Conservation (phyloP, 2,888 invertebrate species). For the Microplitis deprimator region DNA sequence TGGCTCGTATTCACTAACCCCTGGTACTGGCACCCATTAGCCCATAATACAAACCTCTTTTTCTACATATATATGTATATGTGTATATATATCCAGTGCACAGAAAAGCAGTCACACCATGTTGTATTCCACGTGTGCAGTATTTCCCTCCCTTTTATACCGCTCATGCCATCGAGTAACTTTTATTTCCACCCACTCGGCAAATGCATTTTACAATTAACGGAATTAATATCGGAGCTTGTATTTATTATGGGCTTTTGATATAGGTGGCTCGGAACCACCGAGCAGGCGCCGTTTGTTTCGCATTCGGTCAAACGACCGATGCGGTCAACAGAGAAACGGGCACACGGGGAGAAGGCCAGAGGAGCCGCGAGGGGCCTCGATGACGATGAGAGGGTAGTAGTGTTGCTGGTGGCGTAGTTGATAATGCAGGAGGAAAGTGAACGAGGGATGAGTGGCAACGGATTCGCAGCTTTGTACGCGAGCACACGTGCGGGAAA, state of each 20-base stretch:
- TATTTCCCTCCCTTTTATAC: slow-evolving; percentile 26
- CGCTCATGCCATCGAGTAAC: background rate
- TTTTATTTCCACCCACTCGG: slow-evolving; percentile 35
- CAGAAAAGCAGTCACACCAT: background rate
- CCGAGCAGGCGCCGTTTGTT: slow-evolving; percentile 46
- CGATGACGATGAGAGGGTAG: background rate
- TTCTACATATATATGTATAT: slow-evolving; percentile 6
- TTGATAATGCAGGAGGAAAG: background rate
- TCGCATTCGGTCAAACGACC: slow-evolving; percentile 45
- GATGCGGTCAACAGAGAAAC: slow-evolving; percentile 38
- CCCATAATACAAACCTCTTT: slow-evolving; percentile 35
- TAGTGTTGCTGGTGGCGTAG: background rate
- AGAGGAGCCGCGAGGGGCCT: slow-evolving; percentile 13
- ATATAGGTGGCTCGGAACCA: slow-evolving; percentile 53
- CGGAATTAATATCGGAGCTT: slow-evolving; percentile 63
- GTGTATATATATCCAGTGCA: background rate
- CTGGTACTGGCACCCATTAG: slow-evolving; percentile 45
- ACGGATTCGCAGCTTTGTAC: slow-evolving; percentile 24
- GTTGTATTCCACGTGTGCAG: slow-evolving; percentile 4
- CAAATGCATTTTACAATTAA: slow-evolving; percentile 61
- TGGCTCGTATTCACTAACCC: slow-evolving; percentile 35
- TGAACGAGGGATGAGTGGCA: background rate
- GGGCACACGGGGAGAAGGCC: background rate
- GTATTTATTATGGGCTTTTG: slow-evolving; percentile 61
- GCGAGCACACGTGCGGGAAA: slow-evolving; percentile 48